Evolutionary conservation across 2,888 invertebrate species (phyloP).

Genomic region (Ormyrus pomaceus): DNA sequence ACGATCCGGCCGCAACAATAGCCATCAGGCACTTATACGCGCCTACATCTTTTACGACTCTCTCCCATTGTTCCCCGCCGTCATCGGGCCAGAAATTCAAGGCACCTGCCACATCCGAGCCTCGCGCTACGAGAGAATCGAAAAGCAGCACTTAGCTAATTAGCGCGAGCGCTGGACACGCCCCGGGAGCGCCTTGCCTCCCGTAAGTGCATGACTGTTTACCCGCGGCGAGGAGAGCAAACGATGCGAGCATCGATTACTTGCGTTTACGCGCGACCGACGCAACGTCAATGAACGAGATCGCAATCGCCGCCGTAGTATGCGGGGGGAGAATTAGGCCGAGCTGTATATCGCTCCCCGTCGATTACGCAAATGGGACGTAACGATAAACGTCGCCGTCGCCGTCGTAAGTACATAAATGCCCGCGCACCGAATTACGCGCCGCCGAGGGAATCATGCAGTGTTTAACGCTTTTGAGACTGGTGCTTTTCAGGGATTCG

Average conservation of each 20-base stretch:
- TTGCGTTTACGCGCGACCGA: slow-evolving; percentile 5
- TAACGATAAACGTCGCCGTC: slow-evolving; percentile 33
- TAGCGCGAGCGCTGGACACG: background rate
- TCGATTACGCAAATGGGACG: slow-evolving; percentile 54
- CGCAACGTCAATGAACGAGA: slow-evolving; percentile 37
- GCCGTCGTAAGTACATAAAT: background rate
- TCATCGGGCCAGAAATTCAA: too few relatives aligned
- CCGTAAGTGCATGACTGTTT: too few relatives aligned
- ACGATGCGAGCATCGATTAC: slow-evolving; percentile 27
- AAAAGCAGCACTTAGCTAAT: slow-evolving; percentile 35
- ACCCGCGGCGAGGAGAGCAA: background rate
- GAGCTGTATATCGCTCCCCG: background rate
- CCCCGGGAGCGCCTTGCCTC: background rate
- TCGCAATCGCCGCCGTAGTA: background rate
- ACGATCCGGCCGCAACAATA: too few relatives aligned
- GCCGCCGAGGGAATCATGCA: background rate
- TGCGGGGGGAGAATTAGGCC: slow-evolving; percentile 13
- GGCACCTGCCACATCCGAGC: too few relatives aligned
- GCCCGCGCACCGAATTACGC: slow-evolving; percentile 16
- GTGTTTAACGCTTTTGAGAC: too few relatives aligned
- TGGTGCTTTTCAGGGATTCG: too few relatives aligned
- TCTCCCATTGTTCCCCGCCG: too few relatives aligned
- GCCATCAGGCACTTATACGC: too few relatives aligned
- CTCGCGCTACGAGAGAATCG: too few relatives aligned
- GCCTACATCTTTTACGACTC: too few relatives aligned